Evolutionary conservation across 2,888 invertebrate species (phyloP), one percentile per base, ranked within the genome.

Genomic region (Lithophane ornitopus): DNA sequence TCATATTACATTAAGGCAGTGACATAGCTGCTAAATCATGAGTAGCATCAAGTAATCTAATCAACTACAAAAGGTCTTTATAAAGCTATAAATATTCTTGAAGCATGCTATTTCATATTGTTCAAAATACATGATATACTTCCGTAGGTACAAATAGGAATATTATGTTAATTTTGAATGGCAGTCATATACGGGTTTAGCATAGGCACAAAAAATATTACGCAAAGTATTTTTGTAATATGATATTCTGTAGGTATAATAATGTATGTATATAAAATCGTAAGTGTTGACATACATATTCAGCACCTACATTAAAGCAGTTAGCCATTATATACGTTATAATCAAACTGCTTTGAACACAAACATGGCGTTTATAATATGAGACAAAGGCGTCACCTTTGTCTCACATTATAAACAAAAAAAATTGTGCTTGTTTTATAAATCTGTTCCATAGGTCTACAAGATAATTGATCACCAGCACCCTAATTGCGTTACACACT

Each of bases 101-200:
- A 39, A 39, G 62, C 74, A 73, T 70, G 41, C 61, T 39, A 80
- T 19, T 44, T 46, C n/a, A 39, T 52, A 77, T 34, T 52, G 7
- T 58, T 26, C 59, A 72, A 72, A 61, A 49, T 19, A 22, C n/a
- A 16, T 61, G 3, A 41, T 22, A 19, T 56, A 56, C 67, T 67
- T 67, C 81, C 78, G 34, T 44, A 78, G 26, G 41, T 81, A 67
- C 41, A 80, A 82, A 82, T 82, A 80, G 58, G 14, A 14, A 58
- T 66, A 82, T 77, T 77, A 80, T 80, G 80, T 54, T 70, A 82
- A 80, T 70, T 70, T 16, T 52, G 44, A 77, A 77, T 67, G 56
- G 26, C 2, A 69, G 12, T 67, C 28, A 26, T 65, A 72, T 54
- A 56, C n/a, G 56, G 28, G 19, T 54, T 67, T 26, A 69, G 34